Base-by-base conservation (phyloP, 2,113 vertebrate genomes). In the Chelonoidis abingdonii region DNA sequence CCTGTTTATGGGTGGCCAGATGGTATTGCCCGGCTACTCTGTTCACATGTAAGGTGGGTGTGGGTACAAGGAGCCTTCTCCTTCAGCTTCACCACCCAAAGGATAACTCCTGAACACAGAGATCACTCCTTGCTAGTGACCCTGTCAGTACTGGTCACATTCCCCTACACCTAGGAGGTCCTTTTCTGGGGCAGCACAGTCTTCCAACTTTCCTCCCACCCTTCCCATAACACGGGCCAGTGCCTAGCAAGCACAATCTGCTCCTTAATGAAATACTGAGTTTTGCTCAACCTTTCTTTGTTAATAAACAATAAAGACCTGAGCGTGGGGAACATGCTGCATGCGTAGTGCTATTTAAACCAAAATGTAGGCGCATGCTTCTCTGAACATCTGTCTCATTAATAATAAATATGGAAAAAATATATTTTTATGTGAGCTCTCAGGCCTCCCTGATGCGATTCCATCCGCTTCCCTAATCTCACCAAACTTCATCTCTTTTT, bases 391-490 rank as follows among this genome's bases (percentile, higher is more conserved):
- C 92, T 90, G 57, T 38, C 72, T 27, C 53, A 79, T 88, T 88
- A 92, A 57, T 79, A 87, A 91, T 83, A 75, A 85, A 96, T 79
- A 76, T 1, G 16, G 65, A 78, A 92, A 93, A 87, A 1, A 83
- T 12, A 17, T 31, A 81, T 83, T 41, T 85, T 50, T 84, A 54
- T 3, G 0, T 10, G 75, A 91, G 80, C 84, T 89, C 82, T 21
- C 62, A 69, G 72, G 59, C 10, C 25, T 92, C 69, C 29, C 75
- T 1, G 1, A 0, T 14, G 49, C 4, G 14, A 50, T 72, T 85
- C 91, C 86, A 85, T 11, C 82, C 54, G 75, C 87, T 84, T 25
- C 1, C 0, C 31, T 2, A 84, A 54, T n/a, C 89, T 80, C 78
- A 87, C 83, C 17, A 91, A 44, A 53, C 6, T 89, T 95, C 69